Evolutionary conservation across 1,140 invertebrate species (phyloP), one percentile per base, ranked within the genome.

Genomic region (Caenorhabditis tropicalis): DNA sequence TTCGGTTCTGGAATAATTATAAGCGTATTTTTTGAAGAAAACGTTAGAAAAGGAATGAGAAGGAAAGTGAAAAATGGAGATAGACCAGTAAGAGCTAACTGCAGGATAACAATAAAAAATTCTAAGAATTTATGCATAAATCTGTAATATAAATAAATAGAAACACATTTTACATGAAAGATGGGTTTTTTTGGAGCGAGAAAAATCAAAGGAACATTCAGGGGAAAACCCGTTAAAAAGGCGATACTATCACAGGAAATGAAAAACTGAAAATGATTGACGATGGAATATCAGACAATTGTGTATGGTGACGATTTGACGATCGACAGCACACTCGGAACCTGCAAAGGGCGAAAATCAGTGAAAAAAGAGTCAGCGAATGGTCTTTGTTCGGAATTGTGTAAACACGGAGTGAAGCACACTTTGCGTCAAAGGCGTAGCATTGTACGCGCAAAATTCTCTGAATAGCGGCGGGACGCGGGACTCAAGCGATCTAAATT

Each of bases 261-360:
- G 39, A 43, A 36, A 33, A 7, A 29, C n/a, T 16, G 24, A 74
- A 74, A 21, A 43, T 74, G 33, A 7, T 33, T 65, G 58, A 65
- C n/a, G 15, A 29, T 24, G 36, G n/a, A 33, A 74, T 46, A 24
- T 74, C 65, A 74, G 36, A 74, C 21, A 74, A 74, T 36, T 74
- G 65, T 24, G 36, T 43, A 74, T 43, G 65, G n/a, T 74, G 65
- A 74, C 21, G 65, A 74, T 74, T 74, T 74, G 65, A 74, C 65
- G 65, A 74, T 36, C 65, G 65, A 74, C n/a, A 74, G 65, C 65
- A 74, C 65, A 74, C 65, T 74, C 65, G 65, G 65, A 74, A 74
- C 65, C 65, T 74, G 65, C n/a, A 74, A 74, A 74, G 65, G 65
- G 65, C 65, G 65, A 74, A 74, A 74, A 74, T 74, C 65, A 74